Base-by-base conservation (phyloP, 1,140 invertebrate genomes). In the Adelges cooleyi region DNA sequence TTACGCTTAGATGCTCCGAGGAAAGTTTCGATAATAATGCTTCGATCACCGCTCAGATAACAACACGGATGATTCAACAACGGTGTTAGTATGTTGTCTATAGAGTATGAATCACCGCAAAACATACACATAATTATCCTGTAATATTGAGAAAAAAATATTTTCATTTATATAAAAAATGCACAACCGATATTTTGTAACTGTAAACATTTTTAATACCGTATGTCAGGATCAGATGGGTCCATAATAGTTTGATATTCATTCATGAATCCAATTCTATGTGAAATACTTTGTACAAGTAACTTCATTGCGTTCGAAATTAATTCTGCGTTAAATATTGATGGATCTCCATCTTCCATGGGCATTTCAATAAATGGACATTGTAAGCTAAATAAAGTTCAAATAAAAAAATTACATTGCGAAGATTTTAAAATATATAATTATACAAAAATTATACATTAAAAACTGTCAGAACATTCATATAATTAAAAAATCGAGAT, bases 101-200 rank as follows among this genome's bases (percentile, higher is more conserved):
- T 84, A 1, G 86, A 87, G 72, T 89, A 96, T 15, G 91, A 89
- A 78, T 98, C 95, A 46, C 93, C 94, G 77, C 95, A 98, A 74
- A 97, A 93, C 82, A 97, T 87, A 75, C 92, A 96, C 83, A 97
- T 89, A 71, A 96, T 90, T 75, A 98, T 91, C 69, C 87, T 87
- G 71, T 72, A 78, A 75, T 66, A 65, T 67, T 52, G 68, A 70
- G n/a, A 23, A 42, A 36, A 40, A 2, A 15, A 50, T 17, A 6
- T 40, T 3, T 50, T 15, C 2, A 56, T 17, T 20, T 40, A 66
- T 65, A 17, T 3, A 15, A 52, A 20, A 23, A n/a, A n/a, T n/a
- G n/a, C n/a, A n/a, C n/a, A n/a, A n/a, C n/a, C n/a, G n/a, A n/a
- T n/a, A n/a, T n/a, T 18, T 29, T 29, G 6, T 42, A 2, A 42